phyloP scores from a whole-genome alignment of 2,888 invertebrate species.

The Megaustenia siamemsis region DNA sequence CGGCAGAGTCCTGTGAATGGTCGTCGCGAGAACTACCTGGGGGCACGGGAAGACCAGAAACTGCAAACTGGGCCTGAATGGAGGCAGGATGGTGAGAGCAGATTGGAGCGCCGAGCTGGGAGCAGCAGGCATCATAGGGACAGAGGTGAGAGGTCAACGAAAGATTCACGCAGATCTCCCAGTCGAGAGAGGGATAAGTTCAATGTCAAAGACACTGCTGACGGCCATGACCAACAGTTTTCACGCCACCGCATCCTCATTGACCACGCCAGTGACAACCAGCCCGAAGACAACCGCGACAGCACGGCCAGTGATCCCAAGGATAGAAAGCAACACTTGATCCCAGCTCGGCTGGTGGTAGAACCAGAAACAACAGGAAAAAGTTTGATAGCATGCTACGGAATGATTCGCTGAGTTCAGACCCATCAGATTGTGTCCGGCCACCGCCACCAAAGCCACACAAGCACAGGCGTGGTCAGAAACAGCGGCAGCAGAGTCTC shows the following conservation, averaged over 20 bases:
- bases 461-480: slow-evolving; percentile 79
- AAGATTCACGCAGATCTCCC: slow-evolving; percentile 47
- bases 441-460: slow-evolving; percentile 81
- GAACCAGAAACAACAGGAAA: slow-evolving; percentile 72
- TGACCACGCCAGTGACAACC: slow-evolving; percentile 71
- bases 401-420: slow-evolving; percentile 83
- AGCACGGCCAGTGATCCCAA: slow-evolving; percentile 48
- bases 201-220: slow-evolving; percentile 51
- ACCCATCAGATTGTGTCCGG: slow-evolving; percentile 82
- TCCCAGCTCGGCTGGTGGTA: slow-evolving; percentile 75
- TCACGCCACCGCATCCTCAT: slow-evolving; percentile 68
- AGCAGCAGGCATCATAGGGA: slow-evolving; percentile 56
- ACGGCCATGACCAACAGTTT: slow-evolving; percentile 49
- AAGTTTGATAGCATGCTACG: slow-evolving; percentile 78
- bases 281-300: slow-evolving; percentile 65
- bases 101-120: slow-evolving; percentile 56
- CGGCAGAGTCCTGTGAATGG: slow-evolving; percentile 67
- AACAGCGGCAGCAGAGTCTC: slow-evolving; percentile 77
- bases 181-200: slow-evolving; percentile 59
- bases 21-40: slow-evolving; percentile 53
- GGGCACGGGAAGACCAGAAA: slow-evolving; percentile 39
- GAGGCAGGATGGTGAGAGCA: slow-evolving; percentile 42
- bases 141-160: slow-evolving; percentile 43
- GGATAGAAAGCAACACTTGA: slow-evolving; percentile 72
- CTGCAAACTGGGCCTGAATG: neutral